Base-by-base conservation (phyloP, 2,888 invertebrate species). In the Autographa pulchrina region DNA sequence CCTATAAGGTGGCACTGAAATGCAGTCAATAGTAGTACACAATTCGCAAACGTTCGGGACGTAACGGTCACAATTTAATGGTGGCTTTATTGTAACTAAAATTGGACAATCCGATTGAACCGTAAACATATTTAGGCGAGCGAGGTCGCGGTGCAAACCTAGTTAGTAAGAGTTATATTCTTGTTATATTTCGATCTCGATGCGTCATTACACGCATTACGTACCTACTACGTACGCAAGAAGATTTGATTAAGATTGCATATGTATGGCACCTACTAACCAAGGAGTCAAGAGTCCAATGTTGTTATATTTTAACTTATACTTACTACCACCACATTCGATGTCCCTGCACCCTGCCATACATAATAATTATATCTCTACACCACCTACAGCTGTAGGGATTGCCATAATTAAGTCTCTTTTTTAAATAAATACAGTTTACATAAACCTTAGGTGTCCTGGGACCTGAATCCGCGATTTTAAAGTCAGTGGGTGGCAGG, bases 71-170 rank as follows among this genome's bases (percentile, higher is more conserved):
- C 54, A 67, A 56, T 78, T 75, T 75, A 75, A 70, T 65, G 75
- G 68, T 41, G 56, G 6, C 70, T 75, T 79, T 75, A 78, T 58
- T 43, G 75, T 63, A 64, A 38, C 66, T 41, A 65, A 61, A 66
- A 78, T 65, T 62, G n/a, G 20, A 62, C 60, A 20, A n/a, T 62
- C 59, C 62, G 70, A 62, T 4, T 63, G 48, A 65, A 60, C 59
- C 68, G 62, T 65, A 68, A 70, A 70, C 67, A 52, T 63, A 62
- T 41, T 68, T 68, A 63, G 48, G 75, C 25, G 31, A 60, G 65
- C 70, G 52, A 67, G 75, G 67, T 60, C 66, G 35, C 69, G 20
- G 16, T 67, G 32, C 56, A 52, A 16, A 20, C 38, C 18, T 32
- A 35, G 43, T 65, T 69, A 62, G 64, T 54, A 43, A 4, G 11